phyloP scores from a whole-genome alignment of 2,888 invertebrate species.

The Drosophila aldrichi region DNA sequence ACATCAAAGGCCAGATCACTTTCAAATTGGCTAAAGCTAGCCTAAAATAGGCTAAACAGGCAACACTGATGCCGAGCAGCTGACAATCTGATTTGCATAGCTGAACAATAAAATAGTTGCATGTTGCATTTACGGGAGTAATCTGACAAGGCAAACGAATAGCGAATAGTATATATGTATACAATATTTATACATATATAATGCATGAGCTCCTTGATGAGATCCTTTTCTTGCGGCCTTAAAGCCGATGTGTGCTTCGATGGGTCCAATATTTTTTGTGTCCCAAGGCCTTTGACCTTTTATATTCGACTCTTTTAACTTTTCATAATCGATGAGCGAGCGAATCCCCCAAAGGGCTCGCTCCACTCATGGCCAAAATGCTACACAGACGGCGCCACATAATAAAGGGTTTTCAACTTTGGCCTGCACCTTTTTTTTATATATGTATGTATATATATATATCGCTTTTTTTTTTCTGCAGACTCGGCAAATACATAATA shows the following conservation, averaged over 20 bases:
- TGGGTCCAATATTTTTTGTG: constrained; percentile 20
- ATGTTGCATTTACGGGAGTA: neutral
- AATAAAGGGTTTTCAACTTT: constrained; percentile 72
- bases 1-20: too few species aligned
- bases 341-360: constrained; percentile 47
- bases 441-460: neutral
- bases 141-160: too few species aligned
- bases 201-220: neutral
- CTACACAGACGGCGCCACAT: constrained; percentile 51
- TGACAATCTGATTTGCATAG: constrained; percentile 9
- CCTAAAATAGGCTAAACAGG: too few species aligned
- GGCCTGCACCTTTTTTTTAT: constrained; percentile 64
- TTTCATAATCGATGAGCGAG: constrained; percentile 77
- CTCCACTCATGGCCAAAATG: neutral
- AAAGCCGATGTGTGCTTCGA: constrained; percentile 16
- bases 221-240: constrained; percentile 8
- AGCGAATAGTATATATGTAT: neutral
- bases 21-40: too few species aligned
- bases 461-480: constrained; percentile 23
- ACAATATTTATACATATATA: neutral
- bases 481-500: constrained; percentile 60
- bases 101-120: neutral
- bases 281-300: constrained; percentile 62
- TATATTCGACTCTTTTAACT: constrained; percentile 53
- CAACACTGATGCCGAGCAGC: neutral